Evolutionary conservation across 2,113 vertebrate genomes (phyloP), one percentile per base, ranked within the genome.

Genomic region (Alethe castanea): DNA sequence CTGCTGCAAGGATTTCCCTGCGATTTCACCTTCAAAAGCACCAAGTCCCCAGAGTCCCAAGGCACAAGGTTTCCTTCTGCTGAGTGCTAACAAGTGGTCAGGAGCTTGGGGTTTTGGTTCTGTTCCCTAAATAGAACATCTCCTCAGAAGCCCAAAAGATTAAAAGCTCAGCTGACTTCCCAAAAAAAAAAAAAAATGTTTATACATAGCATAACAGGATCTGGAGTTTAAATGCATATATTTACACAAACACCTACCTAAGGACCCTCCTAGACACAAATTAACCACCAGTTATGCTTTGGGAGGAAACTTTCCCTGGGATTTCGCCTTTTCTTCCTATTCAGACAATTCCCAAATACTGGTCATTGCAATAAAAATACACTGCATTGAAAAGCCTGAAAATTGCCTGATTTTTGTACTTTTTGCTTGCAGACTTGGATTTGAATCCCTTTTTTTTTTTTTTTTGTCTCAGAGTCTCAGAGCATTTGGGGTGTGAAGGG

Each of bases 21-120:
- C 77, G 31, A 73, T 57, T 84, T 92, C 95, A 78, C 91, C 92
- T 95, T 84, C 91, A 81, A 83, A 93, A 86, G 72, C 72, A 8
- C 65, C 26, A 13, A 59, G 40, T 47, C 82, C 69, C 72, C 83
- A 31, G 26, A 88, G 80, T 52, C 91, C 74, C 2, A 2, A 74
- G 69, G 89, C 77, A 17, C 47, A 33, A 61, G 54, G 67, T 45
- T 96, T 81, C 64, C 81, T 88, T 40, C 62, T 69, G 81, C 81
- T 19, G 19, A 44, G 87, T 0, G 0, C 52, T 45, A 67, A 73
- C 45, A 83, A 90, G 82, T 74, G 92, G 86, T 40, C 82, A 59
- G 64, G 33, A 92, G 80, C 71, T 67, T 0, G 35, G 71, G 57
- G 36, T 3, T 73, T 64, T 70, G 91, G 36, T 38, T 4, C 31